These are phyloP conservation scores for Menidia menidia DNA, from an alignment of 2,797 vertebrate genomes.

Conservation along the genomic window DNA sequence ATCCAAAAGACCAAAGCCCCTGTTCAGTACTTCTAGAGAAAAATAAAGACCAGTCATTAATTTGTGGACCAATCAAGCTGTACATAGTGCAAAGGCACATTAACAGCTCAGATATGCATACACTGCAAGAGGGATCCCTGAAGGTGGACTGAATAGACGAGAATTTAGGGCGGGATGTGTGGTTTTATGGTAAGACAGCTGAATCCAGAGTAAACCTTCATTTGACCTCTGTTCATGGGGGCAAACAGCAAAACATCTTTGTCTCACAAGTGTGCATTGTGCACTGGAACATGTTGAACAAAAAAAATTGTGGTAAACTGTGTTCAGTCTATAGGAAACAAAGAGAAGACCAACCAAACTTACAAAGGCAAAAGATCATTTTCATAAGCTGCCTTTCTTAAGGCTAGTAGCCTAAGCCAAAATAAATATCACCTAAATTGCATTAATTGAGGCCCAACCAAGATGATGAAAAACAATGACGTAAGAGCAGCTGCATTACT, in stretches of 20 bases:
- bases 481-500: constrained; percentile 68
- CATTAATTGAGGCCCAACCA: constrained; percentile 82
- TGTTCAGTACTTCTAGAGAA: constrained; percentile 1
- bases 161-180: too few species aligned
- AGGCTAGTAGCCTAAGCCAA: constrained; percentile 82
- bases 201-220: too few species aligned
- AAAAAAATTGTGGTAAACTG: constrained; percentile 63
- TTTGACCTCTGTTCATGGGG: too few species aligned
- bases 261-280: background rate
- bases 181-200: too few species aligned
- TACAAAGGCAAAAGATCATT: constrained; percentile 67
- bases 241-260: too few species aligned
- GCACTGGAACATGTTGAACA: constrained; percentile 39
- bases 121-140: too few species aligned
- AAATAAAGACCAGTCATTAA: constrained; percentile 6
- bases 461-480: constrained; percentile 74
- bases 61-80: constrained; percentile 12
- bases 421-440: constrained; percentile 87
- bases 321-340: constrained; percentile 46
- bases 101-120: background rate
- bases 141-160: too few species aligned
- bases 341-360: constrained; percentile 37
- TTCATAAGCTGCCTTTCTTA: constrained; percentile 87
- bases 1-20: constrained; percentile 2
- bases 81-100: background rate